Evolutionary conservation across 2,888 invertebrate species (phyloP), one percentile per base, ranked within the genome.

Genomic region (Drosophila colorata): DNA sequence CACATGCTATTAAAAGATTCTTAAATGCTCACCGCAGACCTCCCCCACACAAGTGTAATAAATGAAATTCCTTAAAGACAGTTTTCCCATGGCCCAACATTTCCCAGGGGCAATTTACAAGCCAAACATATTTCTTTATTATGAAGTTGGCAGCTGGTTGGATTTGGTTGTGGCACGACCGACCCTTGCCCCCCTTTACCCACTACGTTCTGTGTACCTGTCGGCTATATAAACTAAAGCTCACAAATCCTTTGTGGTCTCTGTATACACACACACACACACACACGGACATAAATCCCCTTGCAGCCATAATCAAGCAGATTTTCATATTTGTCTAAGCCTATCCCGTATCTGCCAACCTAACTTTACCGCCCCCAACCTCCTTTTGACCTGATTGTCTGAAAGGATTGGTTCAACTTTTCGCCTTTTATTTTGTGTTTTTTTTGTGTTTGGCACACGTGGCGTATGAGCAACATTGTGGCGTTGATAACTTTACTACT

Each of bases 251-350:
- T 63, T 51, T 57, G n/a, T 65, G 68, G 48, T 52, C 1, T 14
- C 52, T 28, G 25, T 35, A 2, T 11, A 25, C 25, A 51, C n/a
- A 38, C 33, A 51, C 11, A 40, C 51, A 57, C 14, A 37, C 14
- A 38, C 38, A 16, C 9, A 41, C 13, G 11, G 11, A 35, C 57
- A 40, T 40, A 57, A 80, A 64, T 78, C 78, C 70, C 65, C 64
- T 37, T 6, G 61, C 53, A 69, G 64, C 41, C 69, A 72, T 78
- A 85, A 85, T 78, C 86, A 79, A 75, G 87, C 58, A 58, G 74
- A 74, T 78, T 81, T 84, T 78, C 70, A 81, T 87, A 87, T 81
- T 85, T 81, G 79, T 75, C 58, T 61, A 80, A 85, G 66, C 66
- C 28, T 13, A 16, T 28, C n/a, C 28, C 52, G 8, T 16, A 41